These are phyloP conservation scores for Heliothis peltigera DNA, from an alignment of 2,888 invertebrate species.

Conservation along the genomic window DNA sequence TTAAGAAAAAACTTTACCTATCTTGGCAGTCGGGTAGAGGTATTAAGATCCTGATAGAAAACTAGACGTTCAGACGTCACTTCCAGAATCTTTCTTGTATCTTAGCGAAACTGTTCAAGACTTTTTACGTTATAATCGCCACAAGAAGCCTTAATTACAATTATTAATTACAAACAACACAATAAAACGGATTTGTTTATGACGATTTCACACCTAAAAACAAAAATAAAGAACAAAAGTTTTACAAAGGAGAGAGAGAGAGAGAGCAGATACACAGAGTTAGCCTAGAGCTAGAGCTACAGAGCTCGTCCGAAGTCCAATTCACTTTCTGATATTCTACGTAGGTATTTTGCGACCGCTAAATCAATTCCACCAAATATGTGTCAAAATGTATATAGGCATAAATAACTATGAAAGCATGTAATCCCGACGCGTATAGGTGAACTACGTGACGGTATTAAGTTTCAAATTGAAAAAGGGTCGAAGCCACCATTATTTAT, in stretches of 20 bases:
- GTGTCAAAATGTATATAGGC: constrained; percentile 37
- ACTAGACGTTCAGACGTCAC: background rate
- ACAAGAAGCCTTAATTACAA: no score
- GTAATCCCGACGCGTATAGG: constrained; percentile 29
- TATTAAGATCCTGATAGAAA: background rate
- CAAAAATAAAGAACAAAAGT: no score
- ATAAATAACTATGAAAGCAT: constrained; percentile 20
- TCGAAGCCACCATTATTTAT: constrained; percentile 26
- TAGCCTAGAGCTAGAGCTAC: no score
- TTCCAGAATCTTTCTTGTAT: background rate
- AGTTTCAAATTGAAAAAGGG: constrained; percentile 22
- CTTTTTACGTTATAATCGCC: background rate
- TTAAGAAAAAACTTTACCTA: no score
- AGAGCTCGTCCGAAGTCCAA: no score
- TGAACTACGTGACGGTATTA: constrained; percentile 40
- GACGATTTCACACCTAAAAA: no score
- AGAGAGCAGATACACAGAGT: no score
- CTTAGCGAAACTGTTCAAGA: background rate
- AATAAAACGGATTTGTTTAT: constrained; percentile 59
- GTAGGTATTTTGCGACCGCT: no score
- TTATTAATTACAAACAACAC: no score
- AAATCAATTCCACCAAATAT: constrained; percentile 2
- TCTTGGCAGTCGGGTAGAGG: no score
- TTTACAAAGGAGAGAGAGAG: no score
- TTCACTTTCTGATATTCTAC: no score